Evolutionary conservation across 1,140 invertebrate species (phyloP).

Genomic region (Parapsyche elsis): DNA sequence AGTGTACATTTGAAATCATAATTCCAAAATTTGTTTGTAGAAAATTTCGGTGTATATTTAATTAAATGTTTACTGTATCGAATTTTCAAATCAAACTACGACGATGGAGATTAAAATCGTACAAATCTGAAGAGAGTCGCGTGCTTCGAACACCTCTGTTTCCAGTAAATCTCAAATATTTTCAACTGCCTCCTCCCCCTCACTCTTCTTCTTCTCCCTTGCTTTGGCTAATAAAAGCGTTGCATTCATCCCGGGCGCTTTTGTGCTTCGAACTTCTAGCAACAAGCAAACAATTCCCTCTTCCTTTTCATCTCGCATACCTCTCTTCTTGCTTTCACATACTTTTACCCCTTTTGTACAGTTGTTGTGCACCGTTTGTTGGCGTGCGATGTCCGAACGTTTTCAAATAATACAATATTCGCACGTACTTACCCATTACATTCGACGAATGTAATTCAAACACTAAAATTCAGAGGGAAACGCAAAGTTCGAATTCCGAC

Average conservation of each 20-base stretch:
- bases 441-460: too few relatives aligned
- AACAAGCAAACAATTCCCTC: constrained; percentile 30
- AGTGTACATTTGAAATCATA: too few relatives aligned
- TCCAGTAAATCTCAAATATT: constrained; percentile 11
- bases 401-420: too few relatives aligned
- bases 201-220: background rate
- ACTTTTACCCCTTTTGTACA: constrained; percentile 20
- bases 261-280: constrained; percentile 35
- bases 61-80: too few relatives aligned
- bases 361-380: background rate
- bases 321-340: constrained; percentile 26
- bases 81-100: too few relatives aligned
- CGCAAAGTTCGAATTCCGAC: too few relatives aligned
- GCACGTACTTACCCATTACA: too few relatives aligned
- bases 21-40: too few relatives aligned
- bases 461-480: too few relatives aligned
- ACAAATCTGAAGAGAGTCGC: background rate
- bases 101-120: background rate
- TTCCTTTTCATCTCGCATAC: constrained; percentile 34
- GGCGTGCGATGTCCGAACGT: background rate
- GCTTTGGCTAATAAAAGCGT: constrained; percentile 31
- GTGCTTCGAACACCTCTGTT: background rate
- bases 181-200: background rate
- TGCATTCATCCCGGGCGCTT: constrained; percentile 30
- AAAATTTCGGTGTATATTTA: too few relatives aligned